Evolutionary conservation across 2,888 invertebrate species (phyloP).

Genomic region (Synergus umbraculus): DNA sequence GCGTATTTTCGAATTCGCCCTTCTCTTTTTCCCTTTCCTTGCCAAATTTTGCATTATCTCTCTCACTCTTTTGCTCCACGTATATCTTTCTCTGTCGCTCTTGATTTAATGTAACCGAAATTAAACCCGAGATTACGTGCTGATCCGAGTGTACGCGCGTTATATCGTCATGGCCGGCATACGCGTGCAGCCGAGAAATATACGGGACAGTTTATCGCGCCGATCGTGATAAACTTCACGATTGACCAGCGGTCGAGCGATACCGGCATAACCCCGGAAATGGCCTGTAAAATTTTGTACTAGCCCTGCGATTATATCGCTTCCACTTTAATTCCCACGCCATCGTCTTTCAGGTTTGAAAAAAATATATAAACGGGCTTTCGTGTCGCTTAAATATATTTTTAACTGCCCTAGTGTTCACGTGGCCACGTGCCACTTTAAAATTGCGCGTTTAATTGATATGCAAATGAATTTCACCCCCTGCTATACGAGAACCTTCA

Average conservation of each 20-base stretch:
- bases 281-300: constrained; percentile 58
- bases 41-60: neutral
- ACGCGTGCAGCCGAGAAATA: constrained; percentile 54
- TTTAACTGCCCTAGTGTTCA: neutral
- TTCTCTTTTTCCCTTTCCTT: neutral
- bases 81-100: constrained; percentile 50
- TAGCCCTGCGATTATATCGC: neutral
- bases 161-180: constrained; percentile 65
- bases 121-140: constrained; percentile 72
- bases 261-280: constrained; percentile 60
- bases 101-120: constrained; percentile 71
- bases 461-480: constrained; percentile 38
- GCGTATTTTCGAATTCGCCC: constrained; percentile 32
- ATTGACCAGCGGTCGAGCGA: constrained; percentile 62
- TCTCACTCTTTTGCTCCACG: neutral
- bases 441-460: constrained; percentile 33
- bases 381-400: constrained; percentile 6
- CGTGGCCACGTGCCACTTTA: constrained; percentile 31
- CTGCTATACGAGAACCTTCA: neutral
- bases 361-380: neutral
- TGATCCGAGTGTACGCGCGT: constrained; percentile 66
- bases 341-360: neutral
- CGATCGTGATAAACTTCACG: constrained; percentile 68
- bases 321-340: neutral
- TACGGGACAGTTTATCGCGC: constrained; percentile 60